phyloP scores from a whole-genome alignment of 2,797 vertebrate species.

The Diglossa cyanea region DNA sequence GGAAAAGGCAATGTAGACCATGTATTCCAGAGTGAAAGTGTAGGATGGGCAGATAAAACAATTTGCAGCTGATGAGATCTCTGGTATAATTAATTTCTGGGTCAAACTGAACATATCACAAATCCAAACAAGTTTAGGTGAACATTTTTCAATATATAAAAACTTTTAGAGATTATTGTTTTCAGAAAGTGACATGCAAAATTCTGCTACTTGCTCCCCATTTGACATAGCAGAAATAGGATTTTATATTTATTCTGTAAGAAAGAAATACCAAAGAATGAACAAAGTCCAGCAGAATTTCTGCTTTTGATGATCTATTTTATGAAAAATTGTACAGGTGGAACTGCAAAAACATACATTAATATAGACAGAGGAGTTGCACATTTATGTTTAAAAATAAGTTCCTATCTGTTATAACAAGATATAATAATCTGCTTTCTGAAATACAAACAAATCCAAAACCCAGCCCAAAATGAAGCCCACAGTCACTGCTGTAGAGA shows the following conservation, averaged over 20 bases:
- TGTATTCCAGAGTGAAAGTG: neutral
- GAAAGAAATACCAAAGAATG: neutral
- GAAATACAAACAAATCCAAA: neutral
- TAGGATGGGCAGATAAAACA: neutral
- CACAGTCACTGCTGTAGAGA: neutral
- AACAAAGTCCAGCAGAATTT: neutral
- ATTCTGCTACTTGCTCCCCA: neutral
- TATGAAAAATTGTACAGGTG: neutral
- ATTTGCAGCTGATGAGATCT: neutral
- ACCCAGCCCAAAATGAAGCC: neutral
- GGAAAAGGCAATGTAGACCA: neutral
- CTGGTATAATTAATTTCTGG: neutral
- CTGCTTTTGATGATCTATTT: neutral
- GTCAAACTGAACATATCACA: neutral
- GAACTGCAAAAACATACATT: neutral
- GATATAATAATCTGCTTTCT: neutral
- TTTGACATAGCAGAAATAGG: neutral
- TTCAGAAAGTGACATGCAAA: neutral
- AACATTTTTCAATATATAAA: neutral
- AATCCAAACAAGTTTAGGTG: neutral
- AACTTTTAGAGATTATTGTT: neutral
- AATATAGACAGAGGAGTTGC: neutral
- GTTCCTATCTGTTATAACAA: neutral
- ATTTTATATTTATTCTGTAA: neutral
- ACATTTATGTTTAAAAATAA: neutral